phyloP scores from a whole-genome alignment of 2,797 vertebrate species.

The Periparus ater region DNA sequence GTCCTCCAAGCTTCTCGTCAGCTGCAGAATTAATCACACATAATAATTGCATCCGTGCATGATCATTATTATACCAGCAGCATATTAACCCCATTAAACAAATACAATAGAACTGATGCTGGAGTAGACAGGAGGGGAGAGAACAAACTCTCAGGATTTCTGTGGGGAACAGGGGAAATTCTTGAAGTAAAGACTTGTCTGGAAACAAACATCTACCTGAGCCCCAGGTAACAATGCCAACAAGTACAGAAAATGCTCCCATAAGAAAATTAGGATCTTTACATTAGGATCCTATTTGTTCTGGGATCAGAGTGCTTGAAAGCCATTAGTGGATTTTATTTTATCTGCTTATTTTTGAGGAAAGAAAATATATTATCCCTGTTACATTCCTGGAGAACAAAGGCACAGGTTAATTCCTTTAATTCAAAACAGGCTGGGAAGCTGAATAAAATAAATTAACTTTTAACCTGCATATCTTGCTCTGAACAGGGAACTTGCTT shows the following conservation, averaged over 20 bases:
- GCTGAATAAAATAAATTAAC: background rate
- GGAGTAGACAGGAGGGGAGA: conserved; percentile 19
- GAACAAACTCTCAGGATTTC: background rate
- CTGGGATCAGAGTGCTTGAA: background rate
- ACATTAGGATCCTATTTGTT: background rate
- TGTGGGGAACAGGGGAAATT: background rate
- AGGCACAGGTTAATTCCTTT: background rate
- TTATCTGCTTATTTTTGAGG: background rate
- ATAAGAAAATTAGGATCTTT: background rate
- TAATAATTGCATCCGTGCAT: conserved; percentile 67
- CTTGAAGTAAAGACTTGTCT: background rate
- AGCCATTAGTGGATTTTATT: background rate
- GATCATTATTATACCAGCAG: conserved; percentile 65
- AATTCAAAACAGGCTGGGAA: background rate
- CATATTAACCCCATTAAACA: conserved; percentile 74
- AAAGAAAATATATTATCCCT: background rate
- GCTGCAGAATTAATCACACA: conserved; percentile 59
- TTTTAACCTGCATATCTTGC: background rate
- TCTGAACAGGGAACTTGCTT: background rate
- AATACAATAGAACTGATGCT: conserved; percentile 47
- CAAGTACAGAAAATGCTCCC: background rate
- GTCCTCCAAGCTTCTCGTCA: conserved; percentile 51
- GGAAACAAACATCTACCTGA: background rate
- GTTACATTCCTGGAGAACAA: background rate
- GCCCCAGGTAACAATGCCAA: background rate